These are phyloP conservation scores for Rhaphigaster nebulosa DNA, from an alignment of 2,888 invertebrate genomes.

Conservation along the genomic window DNA sequence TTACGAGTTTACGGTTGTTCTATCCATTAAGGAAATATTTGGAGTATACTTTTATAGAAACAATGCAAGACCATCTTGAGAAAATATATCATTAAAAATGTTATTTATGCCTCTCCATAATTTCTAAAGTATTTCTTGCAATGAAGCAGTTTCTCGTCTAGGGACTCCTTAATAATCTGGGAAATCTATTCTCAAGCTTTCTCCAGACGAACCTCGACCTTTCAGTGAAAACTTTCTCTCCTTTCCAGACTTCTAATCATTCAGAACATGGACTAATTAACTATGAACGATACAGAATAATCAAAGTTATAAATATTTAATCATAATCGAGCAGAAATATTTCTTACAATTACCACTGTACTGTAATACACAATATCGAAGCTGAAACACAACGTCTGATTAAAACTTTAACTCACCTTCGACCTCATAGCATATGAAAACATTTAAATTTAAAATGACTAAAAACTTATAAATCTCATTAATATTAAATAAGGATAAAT, in stretches of 20 bases:
- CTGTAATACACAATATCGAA: not conserved
- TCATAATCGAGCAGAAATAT: not conserved
- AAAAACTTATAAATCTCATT: no score
- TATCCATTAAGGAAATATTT: no score
- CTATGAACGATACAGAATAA: not conserved
- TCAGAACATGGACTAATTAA: not conserved
- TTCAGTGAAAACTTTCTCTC: not conserved
- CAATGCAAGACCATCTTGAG: no score
- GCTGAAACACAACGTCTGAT: not conserved
- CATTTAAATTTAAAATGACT: no score
- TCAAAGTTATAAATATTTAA: not conserved
- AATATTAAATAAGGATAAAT: no score
- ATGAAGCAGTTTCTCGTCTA: not conserved
- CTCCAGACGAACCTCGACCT: not conserved
- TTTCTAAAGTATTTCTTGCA: not conserved
- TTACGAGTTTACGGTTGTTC: no score
- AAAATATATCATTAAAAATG: no score
- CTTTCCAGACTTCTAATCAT: not conserved
- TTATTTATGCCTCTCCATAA: no score
- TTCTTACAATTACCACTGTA: not conserved
- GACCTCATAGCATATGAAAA: not conserved
- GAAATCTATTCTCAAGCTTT: conserved; percentile 9
- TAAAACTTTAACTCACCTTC: not conserved
- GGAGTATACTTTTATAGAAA: no score
- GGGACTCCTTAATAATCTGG: not conserved